Evolutionary conservation across 2,888 invertebrate genomes (phyloP), one percentile per base, ranked within the genome.

Genomic region (Tromatobia lineatoria): DNA sequence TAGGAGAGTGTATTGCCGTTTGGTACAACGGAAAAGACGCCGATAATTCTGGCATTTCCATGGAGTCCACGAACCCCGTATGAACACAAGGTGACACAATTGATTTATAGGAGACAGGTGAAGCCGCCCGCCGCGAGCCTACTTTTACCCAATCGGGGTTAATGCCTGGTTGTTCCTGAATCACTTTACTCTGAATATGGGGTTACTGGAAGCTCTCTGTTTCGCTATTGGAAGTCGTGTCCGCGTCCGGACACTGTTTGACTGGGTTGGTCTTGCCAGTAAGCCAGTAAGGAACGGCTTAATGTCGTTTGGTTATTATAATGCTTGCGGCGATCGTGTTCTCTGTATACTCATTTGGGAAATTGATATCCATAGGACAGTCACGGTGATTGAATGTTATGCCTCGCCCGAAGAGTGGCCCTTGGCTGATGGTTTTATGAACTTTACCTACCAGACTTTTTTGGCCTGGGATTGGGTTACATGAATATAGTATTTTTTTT

Each of bases 51-150:
- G 66, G 59, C 47, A 69, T 80, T 84, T 76, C 47, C 71, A 87
- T 85, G 80, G 75, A 81, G 57, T 66, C 70, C 74, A 25, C 18
- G 75, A 85, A 77, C 64, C 69, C 54, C 15, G 18, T 52, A 59
- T 81, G 59, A 23, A 71, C 34, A 45, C 18, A 64, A 66, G 45
- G 29, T 25, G 23, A 77, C 57, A 85, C 87, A 88, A 90, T 88
- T 89, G 89, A 90, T 89, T 90, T 89, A 88, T 87, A 84, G 85
- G 84, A 70, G 87, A 87, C 89, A 89, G 82, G 81, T 86, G 85
- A 50, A 77, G 66, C 70, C 59, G 71, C 77, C 71, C 66, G 45
- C 52, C 77, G 66, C 82, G 82, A 84, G 87, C 80, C 86, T 54
- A 85, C 85, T 87, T 89, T 87, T 86, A 83, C 77, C 85, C 82